A percentile compares a stretch with the other conserved stretches of the same genome.
Conservation (phyloP, 2,797 vertebrate species). For the Chromobotia macracanthus region DNA sequence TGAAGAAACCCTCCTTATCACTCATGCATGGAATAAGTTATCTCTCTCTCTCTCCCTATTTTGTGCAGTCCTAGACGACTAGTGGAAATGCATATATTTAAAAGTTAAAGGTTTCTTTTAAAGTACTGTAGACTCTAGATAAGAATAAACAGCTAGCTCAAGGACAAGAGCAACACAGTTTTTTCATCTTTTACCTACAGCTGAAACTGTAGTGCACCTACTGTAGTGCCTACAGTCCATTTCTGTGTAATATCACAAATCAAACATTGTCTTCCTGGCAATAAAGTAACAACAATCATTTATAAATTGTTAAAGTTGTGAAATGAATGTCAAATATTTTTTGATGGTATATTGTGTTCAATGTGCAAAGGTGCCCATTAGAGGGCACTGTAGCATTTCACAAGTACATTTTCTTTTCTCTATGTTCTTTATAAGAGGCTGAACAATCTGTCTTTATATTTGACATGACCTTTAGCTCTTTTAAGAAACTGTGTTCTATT, state of each 20-base stretch:
- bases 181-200: too few relatives aligned
- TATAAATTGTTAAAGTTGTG: too few relatives aligned
- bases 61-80: too few relatives aligned
- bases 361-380: neutral
- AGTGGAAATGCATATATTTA: too few relatives aligned
- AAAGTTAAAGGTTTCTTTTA: too few relatives aligned
- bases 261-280: neutral
- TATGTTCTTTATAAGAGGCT: neutral
- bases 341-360: neutral
- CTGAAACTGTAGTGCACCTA: too few relatives aligned
- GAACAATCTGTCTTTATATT: neutral
- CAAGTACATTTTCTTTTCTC: neutral
- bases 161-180: neutral
- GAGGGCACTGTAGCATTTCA: constrained; percentile 16
- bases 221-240: neutral
- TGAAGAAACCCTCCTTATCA: neutral
- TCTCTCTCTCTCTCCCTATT: too few relatives aligned
- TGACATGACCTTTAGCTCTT: neutral
- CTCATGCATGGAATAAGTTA: too few relatives aligned
- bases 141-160: neutral
- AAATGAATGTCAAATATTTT: neutral
- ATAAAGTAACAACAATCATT: neutral
- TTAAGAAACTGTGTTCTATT: neutral
- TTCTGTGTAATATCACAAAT: neutral
- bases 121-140: too few relatives aligned